phyloP scores from a whole-genome alignment of 2,888 invertebrate species.

The Hemistola chrysoprasaria region DNA sequence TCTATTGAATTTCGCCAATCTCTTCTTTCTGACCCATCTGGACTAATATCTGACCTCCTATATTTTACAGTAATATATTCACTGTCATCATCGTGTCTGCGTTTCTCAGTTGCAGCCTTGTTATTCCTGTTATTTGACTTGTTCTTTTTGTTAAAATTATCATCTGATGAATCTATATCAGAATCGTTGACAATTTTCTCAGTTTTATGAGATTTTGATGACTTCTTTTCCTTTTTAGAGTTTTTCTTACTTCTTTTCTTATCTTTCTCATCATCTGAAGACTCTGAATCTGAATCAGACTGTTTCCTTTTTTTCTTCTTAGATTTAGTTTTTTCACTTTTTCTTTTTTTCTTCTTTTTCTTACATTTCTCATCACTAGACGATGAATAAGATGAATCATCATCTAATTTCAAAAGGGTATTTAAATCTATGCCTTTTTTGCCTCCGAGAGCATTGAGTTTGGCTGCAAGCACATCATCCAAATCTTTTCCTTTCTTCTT shows the following conservation, averaged over 20 bases:
- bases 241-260: slow-evolving; percentile 20
- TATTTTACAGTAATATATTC: slow-evolving; percentile 34
- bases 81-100: slow-evolving; percentile 32
- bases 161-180: slow-evolving; percentile 23
- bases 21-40: slow-evolving; percentile 2
- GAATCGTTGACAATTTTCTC: slow-evolving; percentile 34
- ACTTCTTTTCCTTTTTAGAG: slow-evolving; percentile 11
- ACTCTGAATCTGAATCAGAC: slow-evolving; percentile 17
- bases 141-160: slow-evolving; percentile 24
- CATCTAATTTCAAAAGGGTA: slow-evolving; percentile 60
- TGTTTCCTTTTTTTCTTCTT: slow-evolving; percentile 37
- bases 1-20: neutral
- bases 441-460: slow-evolving; percentile 85
- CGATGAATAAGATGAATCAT: slow-evolving; percentile 55
- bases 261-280: slow-evolving; percentile 28
- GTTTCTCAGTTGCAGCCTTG: slow-evolving; percentile 34
- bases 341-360: slow-evolving; percentile 43
- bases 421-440: slow-evolving; percentile 59
- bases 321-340: slow-evolving; percentile 48
- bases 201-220: slow-evolving; percentile 10
- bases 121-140: slow-evolving; percentile 11
- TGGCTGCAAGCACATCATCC: slow-evolving; percentile 86
- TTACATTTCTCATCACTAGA: slow-evolving; percentile 37
- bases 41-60: slow-evolving; percentile 35
- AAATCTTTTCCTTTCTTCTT: slow-evolving; percentile 78